Evolutionary conservation across 53 echinoderm and acorn worm species (phyloP), one percentile per base, ranked within the genome.

Genomic region (Henricia sp.): DNA sequence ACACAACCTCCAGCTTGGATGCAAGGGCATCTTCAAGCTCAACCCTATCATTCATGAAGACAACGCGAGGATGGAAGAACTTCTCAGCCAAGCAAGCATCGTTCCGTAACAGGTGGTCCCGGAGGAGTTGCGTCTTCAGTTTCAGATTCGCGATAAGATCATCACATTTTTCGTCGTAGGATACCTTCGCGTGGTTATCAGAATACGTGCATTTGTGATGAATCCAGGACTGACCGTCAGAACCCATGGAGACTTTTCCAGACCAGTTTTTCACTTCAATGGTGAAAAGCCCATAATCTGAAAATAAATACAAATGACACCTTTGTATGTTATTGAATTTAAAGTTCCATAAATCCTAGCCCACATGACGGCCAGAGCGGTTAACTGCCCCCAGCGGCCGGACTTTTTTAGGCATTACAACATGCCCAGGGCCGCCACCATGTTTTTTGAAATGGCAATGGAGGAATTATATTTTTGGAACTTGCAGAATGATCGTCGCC

Each of bases 261-360:
- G 92, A 82, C 97, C 97, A 97, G 70, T 97, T 92, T 59, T 97
- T 97, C 19, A 97, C 97, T 59, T 97, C 97, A 13, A 97, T 86
- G 27, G 80, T 67, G 51, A 90, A 97, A 5, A 97, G 86, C 25
- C 97, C 97, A 77, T 90, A 72, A 51, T 92, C 97, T 97, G 77
- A 6, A 24, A 65, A 65, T 34, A 16, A 11, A 65, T n/a, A n/a
- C n/a, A n/a, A n/a, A n/a, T n/a, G n/a, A n/a, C n/a, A n/a, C n/a
- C n/a, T n/a, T n/a, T n/a, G n/a, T n/a, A n/a, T n/a, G n/a, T n/a
- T n/a, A n/a, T n/a, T n/a, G n/a, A n/a, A n/a, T n/a, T n/a, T n/a
- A n/a, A n/a, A n/a, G n/a, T n/a, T n/a, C n/a, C n/a, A n/a, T n/a
- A n/a, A n/a, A n/a, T n/a, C n/a, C n/a, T n/a, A n/a, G n/a, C n/a